These are phyloP conservation scores for Dolichopus griseipennis DNA, from an alignment of 2,888 invertebrate species.

Conservation along the genomic window DNA sequence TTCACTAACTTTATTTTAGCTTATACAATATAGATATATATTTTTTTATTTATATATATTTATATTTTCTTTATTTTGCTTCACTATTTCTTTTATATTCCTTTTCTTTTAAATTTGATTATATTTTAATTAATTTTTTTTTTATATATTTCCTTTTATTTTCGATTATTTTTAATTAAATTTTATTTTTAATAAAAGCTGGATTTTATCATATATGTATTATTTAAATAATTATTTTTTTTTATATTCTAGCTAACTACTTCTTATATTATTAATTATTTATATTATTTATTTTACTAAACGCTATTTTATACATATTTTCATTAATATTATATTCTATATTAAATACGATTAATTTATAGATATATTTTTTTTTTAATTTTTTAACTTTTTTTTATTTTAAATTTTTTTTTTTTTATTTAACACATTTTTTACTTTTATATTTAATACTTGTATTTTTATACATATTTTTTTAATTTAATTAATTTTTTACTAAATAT, in stretches of 20 bases:
- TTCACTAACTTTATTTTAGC: too few relatives aligned
- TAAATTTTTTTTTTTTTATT: neutral
- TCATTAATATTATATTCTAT: neutral
- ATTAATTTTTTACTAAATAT: too few relatives aligned
- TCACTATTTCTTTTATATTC: neutral
- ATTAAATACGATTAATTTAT: neutral
- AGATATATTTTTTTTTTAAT: too few relatives aligned
- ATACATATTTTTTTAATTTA: neutral
- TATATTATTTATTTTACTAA: too few relatives aligned
- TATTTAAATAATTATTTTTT: neutral
- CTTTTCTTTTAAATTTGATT: neutral
- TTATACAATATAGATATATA: too few relatives aligned
- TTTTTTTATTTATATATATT: too few relatives aligned
- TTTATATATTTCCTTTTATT: neutral
- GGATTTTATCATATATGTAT: neutral
- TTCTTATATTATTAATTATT: neutral
- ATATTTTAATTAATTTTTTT: neutral
- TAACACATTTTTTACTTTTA: neutral
- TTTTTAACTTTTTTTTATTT: neutral
- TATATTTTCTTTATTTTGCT: neutral
- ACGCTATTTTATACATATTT: neutral
- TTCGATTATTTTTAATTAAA: neutral
- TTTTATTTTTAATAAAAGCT: neutral
- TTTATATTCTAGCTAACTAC: conserved; percentile 1
- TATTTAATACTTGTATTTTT: neutral